Base-by-base conservation (phyloP, 2,113 vertebrate genomes). In the Xenopus laevis region DNA sequence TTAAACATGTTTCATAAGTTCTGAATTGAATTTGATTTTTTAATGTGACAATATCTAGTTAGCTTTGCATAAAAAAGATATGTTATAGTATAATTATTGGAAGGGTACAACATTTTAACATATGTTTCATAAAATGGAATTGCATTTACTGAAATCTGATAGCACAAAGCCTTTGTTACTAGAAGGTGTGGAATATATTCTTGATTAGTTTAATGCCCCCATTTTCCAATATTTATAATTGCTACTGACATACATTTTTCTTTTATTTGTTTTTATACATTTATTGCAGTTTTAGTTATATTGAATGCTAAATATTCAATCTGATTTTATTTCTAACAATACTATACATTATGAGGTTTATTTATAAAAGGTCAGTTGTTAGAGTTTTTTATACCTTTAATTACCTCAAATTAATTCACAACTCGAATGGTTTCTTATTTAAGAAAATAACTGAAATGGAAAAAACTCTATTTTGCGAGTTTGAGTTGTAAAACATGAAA, bases 91-190 rank as follows among this genome's bases (percentile, higher is more conserved):
- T 98, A 96, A 97, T 98, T 96, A 98, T 93, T 94, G 94, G 93
- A 95, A 95, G 92, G 92, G 89, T 96, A 95, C 95, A 95, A 94
- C 94, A 94, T 91, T 95, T 95, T 93, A 94, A 97, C 95, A 98
- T 89, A 92, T 97, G 95, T 96, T 94, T 95, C 92, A 90, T 93
- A 91, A 93, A 90, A 88, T 89, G 82, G 83, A 92, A 98, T 97
- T 95, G 89, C 94, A 98, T 98, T 97, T 94, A 92, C 91, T 93
- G 93, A 92, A 94, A 93, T 91, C 79, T 86, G 89, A 93, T 91
- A 90, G 89, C 90, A 81, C 79, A 83, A 84, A 84, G 89, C 88
- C 89, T 87, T 93, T 89, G 91, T 90, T 89, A 87, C 92, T 84
- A 79, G 82, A 90, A 93, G 89, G 90, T 86, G 88, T 90, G 85